A percentile compares a stretch with the other conserved stretches of the same genome.
phyloP scores from a whole-genome alignment of 1,140 invertebrate species.

The Micrasema minimum region DNA sequence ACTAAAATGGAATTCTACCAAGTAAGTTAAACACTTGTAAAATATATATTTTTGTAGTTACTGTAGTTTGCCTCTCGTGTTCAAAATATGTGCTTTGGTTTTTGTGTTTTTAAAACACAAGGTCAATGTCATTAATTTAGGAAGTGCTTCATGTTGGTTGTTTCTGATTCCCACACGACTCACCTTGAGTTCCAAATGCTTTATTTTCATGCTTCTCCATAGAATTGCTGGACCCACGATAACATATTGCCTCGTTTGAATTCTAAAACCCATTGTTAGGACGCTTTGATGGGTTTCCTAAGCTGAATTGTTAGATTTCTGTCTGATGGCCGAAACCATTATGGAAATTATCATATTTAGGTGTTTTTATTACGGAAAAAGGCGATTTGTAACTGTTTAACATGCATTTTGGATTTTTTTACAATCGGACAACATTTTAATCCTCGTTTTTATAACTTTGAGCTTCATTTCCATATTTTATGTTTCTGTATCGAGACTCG shows the following conservation, averaged over 20 bases:
- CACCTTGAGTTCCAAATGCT: slow-evolving; percentile 18
- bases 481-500: background rate
- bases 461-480: background rate
- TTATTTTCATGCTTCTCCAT: slow-evolving; percentile 14
- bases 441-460: background rate
- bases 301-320: background rate
- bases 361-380: background rate
- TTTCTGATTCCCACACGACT: slow-evolving; percentile 30
- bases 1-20: too few relatives aligned
- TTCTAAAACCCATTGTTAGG: slow-evolving; percentile 15
- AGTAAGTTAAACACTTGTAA: too few relatives aligned
- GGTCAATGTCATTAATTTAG: slow-evolving; percentile 34
- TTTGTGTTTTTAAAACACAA: slow-evolving; percentile 15
- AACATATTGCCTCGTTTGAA: slow-evolving; percentile 20
- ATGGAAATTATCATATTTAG: background rate
- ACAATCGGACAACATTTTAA: background rate
- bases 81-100: background rate
- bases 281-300: slow-evolving; percentile 1
- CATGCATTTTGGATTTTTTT: background rate
- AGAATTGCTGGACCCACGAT: slow-evolving; percentile 28
- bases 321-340: slow-evolving; percentile 7
- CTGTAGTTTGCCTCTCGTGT: too few relatives aligned
- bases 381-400: background rate
- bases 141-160: slow-evolving; percentile 18
- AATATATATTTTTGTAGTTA: too few relatives aligned